These are phyloP conservation scores for Pygocentrus nattereri DNA, from an alignment of 2,797 vertebrate species.

Conservation along the genomic window DNA sequence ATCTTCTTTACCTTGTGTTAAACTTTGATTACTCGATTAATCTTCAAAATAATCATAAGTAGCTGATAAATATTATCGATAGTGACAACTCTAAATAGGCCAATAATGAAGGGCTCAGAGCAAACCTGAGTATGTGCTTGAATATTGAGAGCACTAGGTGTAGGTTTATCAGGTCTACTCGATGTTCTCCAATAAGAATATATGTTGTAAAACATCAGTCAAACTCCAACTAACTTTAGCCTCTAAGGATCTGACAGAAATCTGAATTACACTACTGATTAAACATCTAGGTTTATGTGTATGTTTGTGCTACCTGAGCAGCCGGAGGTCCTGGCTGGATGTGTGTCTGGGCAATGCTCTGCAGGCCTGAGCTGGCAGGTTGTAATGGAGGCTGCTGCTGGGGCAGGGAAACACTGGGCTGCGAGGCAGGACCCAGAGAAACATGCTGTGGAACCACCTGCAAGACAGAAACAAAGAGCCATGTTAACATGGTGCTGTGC, in stretches of 20 bases:
- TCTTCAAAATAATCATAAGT: too few relatives aligned
- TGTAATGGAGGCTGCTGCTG: constrained; percentile 61
- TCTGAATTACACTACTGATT: neutral
- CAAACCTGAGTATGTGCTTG: neutral
- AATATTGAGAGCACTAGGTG: neutral
- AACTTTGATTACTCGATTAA: too few relatives aligned
- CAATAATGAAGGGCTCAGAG: too few relatives aligned
- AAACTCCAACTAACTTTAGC: neutral
- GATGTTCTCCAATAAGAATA: neutral
- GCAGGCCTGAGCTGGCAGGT: constrained; percentile 63
- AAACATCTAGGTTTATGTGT: constrained; percentile 6
- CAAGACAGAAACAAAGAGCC: constrained; percentile 10
- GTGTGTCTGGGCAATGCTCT: constrained; percentile 72
- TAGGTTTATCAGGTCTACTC: neutral
- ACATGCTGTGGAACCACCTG: constrained; percentile 49
- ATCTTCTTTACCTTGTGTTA: neutral
- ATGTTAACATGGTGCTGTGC: neutral
- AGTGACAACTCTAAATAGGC: too few relatives aligned
- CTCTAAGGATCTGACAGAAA: neutral
- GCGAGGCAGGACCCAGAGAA: constrained; percentile 48
- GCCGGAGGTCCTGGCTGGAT: constrained; percentile 78
- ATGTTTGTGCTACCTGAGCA: constrained; percentile 82
- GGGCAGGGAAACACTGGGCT: constrained; percentile 42
- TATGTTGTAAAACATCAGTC: too few relatives aligned
- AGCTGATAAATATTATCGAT: too few relatives aligned